Evolutionary conservation across 2,888 invertebrate genomes (phyloP), one percentile per base, ranked within the genome.

Genomic region (Synanthedon myopaeformis): DNA sequence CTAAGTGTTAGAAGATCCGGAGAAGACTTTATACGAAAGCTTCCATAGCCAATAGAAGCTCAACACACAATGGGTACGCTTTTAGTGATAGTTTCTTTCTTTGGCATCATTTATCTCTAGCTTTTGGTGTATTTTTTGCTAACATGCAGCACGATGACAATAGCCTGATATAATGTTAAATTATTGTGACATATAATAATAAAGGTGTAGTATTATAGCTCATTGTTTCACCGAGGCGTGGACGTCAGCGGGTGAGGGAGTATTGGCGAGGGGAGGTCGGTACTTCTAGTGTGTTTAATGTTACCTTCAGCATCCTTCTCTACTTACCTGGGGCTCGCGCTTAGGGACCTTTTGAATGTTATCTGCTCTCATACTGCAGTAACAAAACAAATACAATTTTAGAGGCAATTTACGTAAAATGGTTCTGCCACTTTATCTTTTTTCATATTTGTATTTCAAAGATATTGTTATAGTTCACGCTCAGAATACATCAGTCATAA

Each of bases 1-100:
- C 76, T 78, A 80, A 82, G 76, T 78, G 76, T 79, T 73, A 74
- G 72, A 73, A 75, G 75, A 81, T 79, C 78, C 77, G 73, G 67
- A 60, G 67, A 71, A 76, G 74, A 76, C 73, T 79, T 78, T 76
- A 70, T 75, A 69, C 68, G 66, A 66, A 64, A 74, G 74, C 73
- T 75, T 72, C 74, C 69, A 66, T 66, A 68, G 67, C 66, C 66
- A 67, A 69, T 67, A 61, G 68, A 65, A 67, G 65, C 65, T 64
- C 66, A 69, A 62, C 69, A 64, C 63, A 78, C 75, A 80, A 79
- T 76, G 61, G 70, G 68, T 67, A 64, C 70, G 69, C 68, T 72
- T 70, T 70, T 65, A 66, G 72, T 74, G 74, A 75, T 76, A 77
- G 75, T 78, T 74, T 63, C 62, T 63, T 70, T 72, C 69, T 64